These are phyloP conservation scores for Oryctes rhinoceros DNA, from an alignment of 1,140 invertebrate genomes.

Conservation along the genomic window DNA sequence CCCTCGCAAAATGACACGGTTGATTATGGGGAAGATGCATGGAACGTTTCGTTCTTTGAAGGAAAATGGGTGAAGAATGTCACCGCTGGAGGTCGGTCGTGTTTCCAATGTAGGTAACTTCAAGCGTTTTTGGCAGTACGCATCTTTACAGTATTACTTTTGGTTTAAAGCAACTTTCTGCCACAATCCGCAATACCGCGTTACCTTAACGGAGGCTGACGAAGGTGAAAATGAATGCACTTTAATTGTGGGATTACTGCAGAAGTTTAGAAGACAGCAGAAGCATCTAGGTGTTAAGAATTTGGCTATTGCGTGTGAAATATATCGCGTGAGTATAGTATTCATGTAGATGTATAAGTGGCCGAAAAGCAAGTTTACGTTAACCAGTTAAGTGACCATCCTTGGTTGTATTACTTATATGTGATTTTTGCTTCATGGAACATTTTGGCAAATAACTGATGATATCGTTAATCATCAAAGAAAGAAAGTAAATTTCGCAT, in stretches of 20 bases:
- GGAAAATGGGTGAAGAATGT: background rate
- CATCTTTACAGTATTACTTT: background rate
- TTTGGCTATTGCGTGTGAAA: background rate
- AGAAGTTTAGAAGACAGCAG: constrained; percentile 9
- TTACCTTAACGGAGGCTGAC: background rate
- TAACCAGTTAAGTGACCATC: no score
- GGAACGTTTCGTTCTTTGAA: background rate
- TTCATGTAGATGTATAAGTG: no score
- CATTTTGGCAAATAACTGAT: no score
- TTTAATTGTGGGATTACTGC: constrained; percentile 4
- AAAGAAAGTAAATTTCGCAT: no score
- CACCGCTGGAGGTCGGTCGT: background rate
- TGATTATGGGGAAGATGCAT: background rate
- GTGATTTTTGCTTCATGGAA: no score
- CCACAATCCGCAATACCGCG: background rate
- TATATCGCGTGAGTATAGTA: background rate
- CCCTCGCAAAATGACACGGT: background rate
- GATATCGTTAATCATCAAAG: no score
- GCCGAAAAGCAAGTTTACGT: no score
- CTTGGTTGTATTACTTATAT: no score
- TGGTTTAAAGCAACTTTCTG: background rate
- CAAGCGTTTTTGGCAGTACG: background rate
- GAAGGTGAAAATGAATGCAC: background rate
- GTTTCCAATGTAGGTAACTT: background rate
- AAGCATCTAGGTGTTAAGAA: background rate